These are phyloP conservation scores for Prenolepis imparis DNA, from an alignment of 2,888 invertebrate species.

Conservation along the genomic window DNA sequence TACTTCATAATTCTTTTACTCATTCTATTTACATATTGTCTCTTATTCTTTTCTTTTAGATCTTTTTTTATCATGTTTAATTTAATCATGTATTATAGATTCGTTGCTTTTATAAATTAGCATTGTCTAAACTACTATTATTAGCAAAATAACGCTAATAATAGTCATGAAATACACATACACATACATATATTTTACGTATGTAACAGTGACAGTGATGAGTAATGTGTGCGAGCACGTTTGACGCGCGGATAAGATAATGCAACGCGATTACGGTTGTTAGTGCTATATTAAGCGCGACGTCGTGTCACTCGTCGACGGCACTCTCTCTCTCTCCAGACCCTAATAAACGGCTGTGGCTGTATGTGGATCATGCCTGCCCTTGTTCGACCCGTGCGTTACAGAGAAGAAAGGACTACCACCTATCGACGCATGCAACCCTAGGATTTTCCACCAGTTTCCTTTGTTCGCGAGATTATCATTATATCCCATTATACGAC, in stretches of 20 bases:
- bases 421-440: conserved; percentile 81
- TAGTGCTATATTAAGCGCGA: neutral
- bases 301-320: neutral
- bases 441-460: conserved; percentile 84
- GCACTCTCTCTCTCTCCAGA: neutral
- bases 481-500: conserved; percentile 79
- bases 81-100: no score
- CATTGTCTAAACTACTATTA: no score
- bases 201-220: neutral
- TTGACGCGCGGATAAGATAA: neutral
- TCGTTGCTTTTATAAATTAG: no score
- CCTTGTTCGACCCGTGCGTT: conserved; percentile 47
- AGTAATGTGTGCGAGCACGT: neutral
- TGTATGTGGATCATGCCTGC: conserved; percentile 20
- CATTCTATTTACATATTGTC: no score
- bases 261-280: neutral
- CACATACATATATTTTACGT: no score
- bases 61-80: no score
- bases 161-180: no score
- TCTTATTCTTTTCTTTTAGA: no score
- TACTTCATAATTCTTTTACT: no score
- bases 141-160: no score
- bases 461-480: conserved; percentile 85
- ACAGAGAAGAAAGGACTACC: conserved; percentile 70
- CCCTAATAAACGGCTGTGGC: neutral